Base-by-base conservation (phyloP, 2,888 invertebrate genomes). In the Drosophila leonis region DNA sequence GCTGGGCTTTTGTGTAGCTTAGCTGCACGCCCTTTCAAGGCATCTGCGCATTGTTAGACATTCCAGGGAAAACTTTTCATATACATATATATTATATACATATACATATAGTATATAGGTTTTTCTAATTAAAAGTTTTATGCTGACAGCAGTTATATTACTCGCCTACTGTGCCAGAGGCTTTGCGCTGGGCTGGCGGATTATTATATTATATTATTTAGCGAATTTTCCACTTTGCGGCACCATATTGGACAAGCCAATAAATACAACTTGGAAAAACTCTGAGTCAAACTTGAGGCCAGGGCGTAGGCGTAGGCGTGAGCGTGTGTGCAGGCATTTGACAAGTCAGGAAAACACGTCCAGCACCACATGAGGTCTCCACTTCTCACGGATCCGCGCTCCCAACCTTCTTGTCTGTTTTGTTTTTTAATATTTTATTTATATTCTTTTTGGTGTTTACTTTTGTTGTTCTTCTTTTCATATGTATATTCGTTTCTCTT, bases 121-220 rank as follows among this genome's bases (percentile, higher is more conserved):
- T 56, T 68, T 71, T 71, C 60, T 67, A 86, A 88, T 88, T 83
- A 88, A 83, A 88, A 88, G 49, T 83, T 84, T 83, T 83, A 29
- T 72, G 67, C 42, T 57, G 56, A 44, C 55, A 56, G 44, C 65
- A 46, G 56, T 39, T 60, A 64, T 67, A 76, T 62, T 62, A 61
- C 57, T 51, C 49, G 52, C 65, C 62, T 42, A 63, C 73, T 49
- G 72, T 44, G 80, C 56, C 15, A 10, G n/a, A 2, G 46, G 46
- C 59, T 55, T 51, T 35, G 33, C 52, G 20, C 15, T 31, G 13
- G 49, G 12, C 51, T 39, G 24, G 41, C 55, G 64, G 68, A 39
- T 75, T 80, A 78, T 75, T 63, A 59, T 39, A 48, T 59, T 29
- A 59, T 59, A 29, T 37, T 59, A 60, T 49, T 81, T 61, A 71